Base-by-base conservation (phyloP, 2,797 vertebrate genomes). In the Arrhamphus sclerolepis region DNA sequence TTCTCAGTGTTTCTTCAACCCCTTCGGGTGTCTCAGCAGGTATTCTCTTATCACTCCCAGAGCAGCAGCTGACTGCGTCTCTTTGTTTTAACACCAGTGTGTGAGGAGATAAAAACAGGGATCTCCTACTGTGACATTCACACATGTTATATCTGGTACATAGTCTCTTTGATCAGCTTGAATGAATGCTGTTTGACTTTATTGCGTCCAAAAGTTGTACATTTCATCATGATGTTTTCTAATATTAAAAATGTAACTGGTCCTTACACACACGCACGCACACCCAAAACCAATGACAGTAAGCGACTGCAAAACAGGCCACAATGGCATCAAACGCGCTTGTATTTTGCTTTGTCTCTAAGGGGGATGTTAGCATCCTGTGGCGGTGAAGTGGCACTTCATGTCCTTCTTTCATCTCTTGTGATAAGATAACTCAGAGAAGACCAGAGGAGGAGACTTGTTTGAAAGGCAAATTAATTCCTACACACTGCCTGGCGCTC, bases 391-490 rank as follows among this genome's bases (percentile, higher is more conserved):
- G 76, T 73, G 79, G 76, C 75, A 71, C 80, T 87, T 87, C 78
- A 88, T 85, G 87, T 88, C 76, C 86, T 74, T 69, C 89, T 90
- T 91, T 90, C 87, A 91, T 91, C 87, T 88, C 67, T 72, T 83
- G 69, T 82, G 89, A 91, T 90, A 91, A 91, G 88, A 91, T 90
- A 88, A 85, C 84, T 79, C 72, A 65, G 73, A 52, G 39, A 46
- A 69, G 66, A 76, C 56, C 19, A 46, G 70, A 69, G 62, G 75
- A 56, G 66, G 79, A 66, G 60, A 75, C 77, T 88, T 70, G 83
- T 89, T 89, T 89, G 87, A 91, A 89, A 91, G 88, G 86, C 90
- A 88, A 91, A 91, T 90, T 47, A 88, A 89, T 87, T 87, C 87
- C 87, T 85, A 57, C 80, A 67, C 82, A 75, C 42, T 3, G 59